Evolutionary conservation across 2,888 invertebrate species (phyloP).

Genomic region (Lochmaea crataegi): DNA sequence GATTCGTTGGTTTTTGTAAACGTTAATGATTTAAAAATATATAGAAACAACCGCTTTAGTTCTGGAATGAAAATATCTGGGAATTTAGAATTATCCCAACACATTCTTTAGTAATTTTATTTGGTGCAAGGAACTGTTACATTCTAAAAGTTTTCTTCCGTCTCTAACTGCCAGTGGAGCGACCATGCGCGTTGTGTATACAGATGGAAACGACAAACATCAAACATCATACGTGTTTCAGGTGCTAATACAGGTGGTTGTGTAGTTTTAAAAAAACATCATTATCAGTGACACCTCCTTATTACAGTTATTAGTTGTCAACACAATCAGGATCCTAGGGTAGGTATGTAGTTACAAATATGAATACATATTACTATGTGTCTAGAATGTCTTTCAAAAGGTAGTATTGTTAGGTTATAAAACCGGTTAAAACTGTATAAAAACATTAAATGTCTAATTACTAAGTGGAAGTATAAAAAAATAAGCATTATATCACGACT

Average conservation of each 20-base stretch:
- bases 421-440: background rate
- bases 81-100: too few species aligned
- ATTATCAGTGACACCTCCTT: background rate
- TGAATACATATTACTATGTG: background rate
- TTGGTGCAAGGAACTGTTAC: background rate
- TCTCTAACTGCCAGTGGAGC: conserved; percentile 9
- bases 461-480: background rate
- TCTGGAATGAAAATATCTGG: too few species aligned
- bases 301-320: background rate
- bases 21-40: too few species aligned
- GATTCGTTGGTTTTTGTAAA: too few species aligned
- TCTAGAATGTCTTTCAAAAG: conserved; percentile 1
- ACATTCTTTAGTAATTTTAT: too few species aligned
- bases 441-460: background rate
- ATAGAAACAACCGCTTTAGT: too few species aligned
- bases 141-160: background rate
- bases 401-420: background rate
- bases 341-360: background rate
- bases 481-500: background rate
- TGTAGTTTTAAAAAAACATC: conserved; percentile 37
- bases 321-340: background rate
- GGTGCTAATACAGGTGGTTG: conserved; percentile 46
- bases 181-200: conserved; percentile 15
- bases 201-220: conserved; percentile 8
- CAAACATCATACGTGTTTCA: conserved; percentile 47